Percentiles rank a stretch among this genome's conserved stretches.
Evolutionary conservation across 2,113 vertebrate genomes (phyloP).

Genomic region (Ardeotis arabs): DNA sequence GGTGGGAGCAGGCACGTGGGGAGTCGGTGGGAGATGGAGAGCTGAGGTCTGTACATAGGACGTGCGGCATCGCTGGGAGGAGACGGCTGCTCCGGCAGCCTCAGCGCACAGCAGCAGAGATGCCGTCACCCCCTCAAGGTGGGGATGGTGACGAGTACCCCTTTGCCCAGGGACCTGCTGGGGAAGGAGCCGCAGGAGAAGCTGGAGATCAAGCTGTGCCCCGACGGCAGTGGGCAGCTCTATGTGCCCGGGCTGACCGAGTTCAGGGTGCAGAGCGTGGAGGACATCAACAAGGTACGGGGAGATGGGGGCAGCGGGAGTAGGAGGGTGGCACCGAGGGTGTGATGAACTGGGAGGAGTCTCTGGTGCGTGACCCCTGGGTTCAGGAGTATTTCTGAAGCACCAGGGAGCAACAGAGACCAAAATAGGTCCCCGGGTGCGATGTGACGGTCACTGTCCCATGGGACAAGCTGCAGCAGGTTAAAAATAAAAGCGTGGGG

Average conservation of each 20-base stretch:
- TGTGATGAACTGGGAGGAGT: neutral
- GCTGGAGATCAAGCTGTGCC: conserved; percentile 94
- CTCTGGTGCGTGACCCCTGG: neutral
- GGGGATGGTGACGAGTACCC: neutral
- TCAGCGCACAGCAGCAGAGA: neutral
- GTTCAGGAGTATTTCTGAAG: neutral
- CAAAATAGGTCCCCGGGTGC: neutral
- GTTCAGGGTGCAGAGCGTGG: conserved; percentile 86
- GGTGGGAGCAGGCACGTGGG: neutral
- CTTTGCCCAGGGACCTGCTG: conserved; percentile 84
- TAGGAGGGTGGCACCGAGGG: neutral
- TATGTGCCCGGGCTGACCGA: conserved; percentile 91
- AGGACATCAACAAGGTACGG: conserved; percentile 92
- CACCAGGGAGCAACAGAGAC: neutral
- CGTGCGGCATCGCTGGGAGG: neutral
- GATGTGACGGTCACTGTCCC: neutral
- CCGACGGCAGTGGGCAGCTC: conserved; percentile 91
- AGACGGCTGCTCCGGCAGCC: neutral
- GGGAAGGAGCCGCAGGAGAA: conserved; percentile 88
- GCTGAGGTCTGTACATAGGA: neutral
- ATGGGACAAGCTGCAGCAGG: neutral
- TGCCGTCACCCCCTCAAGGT: rapidly evolving
- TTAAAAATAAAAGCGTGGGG: conserved; percentile 20
- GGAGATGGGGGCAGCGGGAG: rapidly evolving
- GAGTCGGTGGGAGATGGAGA: neutral